Evolutionary conservation across 2,113 vertebrate species (phyloP), one percentile per base, ranked within the genome.

Genomic region (Desmodus rotundus): DNA sequence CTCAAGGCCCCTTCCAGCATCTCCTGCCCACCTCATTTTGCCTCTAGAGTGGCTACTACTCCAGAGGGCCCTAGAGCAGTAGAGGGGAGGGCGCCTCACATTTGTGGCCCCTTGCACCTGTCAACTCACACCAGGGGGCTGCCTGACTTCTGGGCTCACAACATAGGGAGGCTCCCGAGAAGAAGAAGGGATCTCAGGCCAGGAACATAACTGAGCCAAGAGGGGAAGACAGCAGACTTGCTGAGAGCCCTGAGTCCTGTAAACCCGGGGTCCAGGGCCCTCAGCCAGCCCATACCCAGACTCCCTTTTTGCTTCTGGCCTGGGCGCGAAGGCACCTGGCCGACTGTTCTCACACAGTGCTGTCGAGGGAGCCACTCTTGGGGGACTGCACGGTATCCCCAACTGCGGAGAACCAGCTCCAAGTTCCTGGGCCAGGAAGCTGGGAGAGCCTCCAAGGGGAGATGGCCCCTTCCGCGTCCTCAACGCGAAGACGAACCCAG

Each of bases 331-430:
- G 26, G 67, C n/a, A n/a, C n/a, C n/a, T n/a, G n/a, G n/a, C 0
- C 98, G 96, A 28, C 92, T 88, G 83, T 93, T 97, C 74, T 98
- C 97, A 45, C 98, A 99, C 41, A 99, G 95, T 99, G 99, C 99
- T 99, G 38, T 12, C 15, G 1, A 22, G n/a, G 33, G 15, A 54
- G 43, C 14, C 13, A 12, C 41, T 61, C 33, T 63, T 68, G 41
- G 54, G 47, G 31, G 17, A 16, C 11, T 22, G 43, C 19, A 13
- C 3, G 24, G 31, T 14, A 2, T 38, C 28, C 52, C 33, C 2
- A 5, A n/a, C n/a, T n/a, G n/a, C n/a, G n/a, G n/a, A n/a, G n/a
- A n/a, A n/a, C n/a, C n/a, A n/a, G n/a, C n/a, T n/a, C n/a, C n/a
- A n/a, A n/a, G n/a, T n/a, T n/a, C n/a, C n/a, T n/a, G n/a, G n/a